phyloP scores from a whole-genome alignment of 2,113 vertebrate genomes.

The Atrichornis clamosus region DNA sequence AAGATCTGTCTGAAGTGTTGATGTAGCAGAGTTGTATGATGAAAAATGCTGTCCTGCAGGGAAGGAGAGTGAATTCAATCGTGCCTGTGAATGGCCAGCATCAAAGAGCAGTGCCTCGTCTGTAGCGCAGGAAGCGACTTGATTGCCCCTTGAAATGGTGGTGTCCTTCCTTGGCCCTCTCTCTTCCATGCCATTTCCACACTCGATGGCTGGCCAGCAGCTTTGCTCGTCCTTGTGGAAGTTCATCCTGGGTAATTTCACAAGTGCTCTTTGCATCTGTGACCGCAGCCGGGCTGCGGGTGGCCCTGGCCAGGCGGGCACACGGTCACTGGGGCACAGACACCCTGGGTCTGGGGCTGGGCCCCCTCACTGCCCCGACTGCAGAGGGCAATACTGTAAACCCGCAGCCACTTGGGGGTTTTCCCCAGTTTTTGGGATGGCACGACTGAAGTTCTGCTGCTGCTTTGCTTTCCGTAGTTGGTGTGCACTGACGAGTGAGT shows the following conservation, averaged over 20 bases:
- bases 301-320: too few species aligned
- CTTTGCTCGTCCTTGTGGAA: background rate
- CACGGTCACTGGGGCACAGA: fast-evolving
- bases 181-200: background rate
- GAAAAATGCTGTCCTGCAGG: background rate
- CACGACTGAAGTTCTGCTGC: background rate
- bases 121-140: background rate
- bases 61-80: background rate
- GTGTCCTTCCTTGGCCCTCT: background rate
- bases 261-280: background rate
- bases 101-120: fast-evolving
- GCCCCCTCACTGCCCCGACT: fast-evolving
- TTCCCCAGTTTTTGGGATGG: background rate
- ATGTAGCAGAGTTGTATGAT: background rate
- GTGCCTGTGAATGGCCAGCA: fast-evolving
- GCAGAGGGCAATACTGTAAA: background rate
- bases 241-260: background rate
- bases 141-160: background rate
- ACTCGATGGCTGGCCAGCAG: background rate
- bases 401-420: fast-evolving
- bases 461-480: fast-evolving
- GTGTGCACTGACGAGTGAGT: fast-evolving
- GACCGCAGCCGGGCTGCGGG: background rate
- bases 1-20: background rate
- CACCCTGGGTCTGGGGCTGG: fast-evolving